Evolutionary conservation across 2,797 vertebrate species (phyloP).

Genomic region (Halcyon chelicuti): DNA sequence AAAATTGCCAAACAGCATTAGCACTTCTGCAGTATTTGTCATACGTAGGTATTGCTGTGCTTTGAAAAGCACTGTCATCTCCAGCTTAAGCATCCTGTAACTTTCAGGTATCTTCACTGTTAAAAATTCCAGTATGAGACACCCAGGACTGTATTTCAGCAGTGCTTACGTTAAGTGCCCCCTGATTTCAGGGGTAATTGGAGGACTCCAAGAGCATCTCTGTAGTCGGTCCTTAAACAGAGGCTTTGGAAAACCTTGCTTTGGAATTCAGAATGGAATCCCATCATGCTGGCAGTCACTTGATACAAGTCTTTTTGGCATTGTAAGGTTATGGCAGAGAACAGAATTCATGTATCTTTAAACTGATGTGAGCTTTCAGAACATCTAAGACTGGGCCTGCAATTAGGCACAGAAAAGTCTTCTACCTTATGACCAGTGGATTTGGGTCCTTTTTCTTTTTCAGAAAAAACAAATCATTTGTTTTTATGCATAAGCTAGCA

Average conservation of each 20-base stretch:
- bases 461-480: not conserved
- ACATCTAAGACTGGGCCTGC: not conserved
- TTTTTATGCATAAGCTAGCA: not conserved
- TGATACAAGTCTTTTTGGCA: not conserved
- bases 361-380: not conserved
- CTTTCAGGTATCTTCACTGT: not conserved
- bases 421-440: not conserved
- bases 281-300: not conserved
- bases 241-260: not conserved
- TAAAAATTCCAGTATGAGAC: not conserved
- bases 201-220: not conserved
- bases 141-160: not conserved
- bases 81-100: not conserved
- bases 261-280: not conserved
- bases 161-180: not conserved
- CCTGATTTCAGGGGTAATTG: not conserved
- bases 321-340: not conserved
- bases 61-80: not conserved
- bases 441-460: not conserved
- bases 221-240: not conserved
- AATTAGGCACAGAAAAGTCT: not conserved
- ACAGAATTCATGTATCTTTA: not conserved
- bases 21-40: not conserved
- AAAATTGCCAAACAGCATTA: slow-evolving; percentile 1
- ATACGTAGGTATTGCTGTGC: not conserved